Evolutionary conservation across 1,140 invertebrate genomes (phyloP).

Genomic region (Lerema accius): DNA sequence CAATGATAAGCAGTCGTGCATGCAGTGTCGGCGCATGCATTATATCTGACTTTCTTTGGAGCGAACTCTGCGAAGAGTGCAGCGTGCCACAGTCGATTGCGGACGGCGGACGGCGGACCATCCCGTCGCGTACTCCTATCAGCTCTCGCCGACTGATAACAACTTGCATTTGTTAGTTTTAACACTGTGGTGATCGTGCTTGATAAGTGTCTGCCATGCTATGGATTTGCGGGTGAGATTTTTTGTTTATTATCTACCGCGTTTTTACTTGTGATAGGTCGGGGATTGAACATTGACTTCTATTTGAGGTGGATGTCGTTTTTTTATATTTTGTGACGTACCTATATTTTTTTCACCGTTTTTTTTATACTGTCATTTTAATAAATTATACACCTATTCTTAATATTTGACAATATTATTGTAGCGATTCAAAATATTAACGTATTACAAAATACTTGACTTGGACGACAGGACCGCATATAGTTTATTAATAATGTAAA

Average conservation of each 20-base stretch:
- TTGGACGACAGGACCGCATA: too few relatives aligned
- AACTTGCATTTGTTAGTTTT: conserved; percentile 38
- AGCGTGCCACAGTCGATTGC: conserved; percentile 26
- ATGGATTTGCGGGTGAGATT: conserved; percentile 68
- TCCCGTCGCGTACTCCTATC: conserved; percentile 29
- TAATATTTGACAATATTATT: too few relatives aligned
- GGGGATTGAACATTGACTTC: too few relatives aligned
- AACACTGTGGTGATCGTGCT: conserved; percentile 44
- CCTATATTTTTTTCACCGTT: too few relatives aligned
- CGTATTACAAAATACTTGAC: too few relatives aligned
- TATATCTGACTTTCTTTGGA: conserved; percentile 17
- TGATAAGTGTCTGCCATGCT: conserved; percentile 53
- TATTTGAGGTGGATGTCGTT: not conserved
- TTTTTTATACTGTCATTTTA: too few relatives aligned
- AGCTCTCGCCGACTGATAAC: conserved; percentile 36
- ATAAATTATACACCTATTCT: too few relatives aligned
- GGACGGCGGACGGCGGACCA: conserved; percentile 24
- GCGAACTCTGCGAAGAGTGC: conserved; percentile 2
- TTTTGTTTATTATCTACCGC: conserved; percentile 20
- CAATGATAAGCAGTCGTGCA: conserved; percentile 13
- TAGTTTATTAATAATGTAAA: too few relatives aligned
- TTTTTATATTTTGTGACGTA: too few relatives aligned
- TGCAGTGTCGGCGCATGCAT: conserved; percentile 8
- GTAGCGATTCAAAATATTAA: too few relatives aligned
- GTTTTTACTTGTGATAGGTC: too few relatives aligned